phyloP scores from a whole-genome alignment of 2,888 invertebrate genomes.

The Hypselothyrea guttata region DNA sequence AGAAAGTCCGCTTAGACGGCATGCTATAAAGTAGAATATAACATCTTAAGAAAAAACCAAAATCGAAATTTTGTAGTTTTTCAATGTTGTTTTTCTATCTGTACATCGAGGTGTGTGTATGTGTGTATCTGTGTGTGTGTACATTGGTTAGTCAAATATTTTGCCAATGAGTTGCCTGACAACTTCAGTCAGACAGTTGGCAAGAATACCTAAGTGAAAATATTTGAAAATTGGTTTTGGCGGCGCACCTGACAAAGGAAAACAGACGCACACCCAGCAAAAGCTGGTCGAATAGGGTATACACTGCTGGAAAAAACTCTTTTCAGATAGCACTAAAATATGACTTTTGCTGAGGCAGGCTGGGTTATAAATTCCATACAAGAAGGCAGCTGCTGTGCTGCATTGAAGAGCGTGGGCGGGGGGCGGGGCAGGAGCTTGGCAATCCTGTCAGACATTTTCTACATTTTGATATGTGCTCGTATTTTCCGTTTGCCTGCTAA shows the following conservation, averaged over 20 bases:
- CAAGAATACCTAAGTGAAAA: conserved; percentile 70
- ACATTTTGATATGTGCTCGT: conserved; percentile 70
- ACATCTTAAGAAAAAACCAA: no score
- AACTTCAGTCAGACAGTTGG: conserved; percentile 31
- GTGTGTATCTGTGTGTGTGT: conserved; percentile 33
- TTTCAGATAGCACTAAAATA: no score
- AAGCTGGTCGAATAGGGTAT: background rate
- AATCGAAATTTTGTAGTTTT: no score
- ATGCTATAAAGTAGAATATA: no score
- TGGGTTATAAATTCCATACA: no score
- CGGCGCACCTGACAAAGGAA: conserved; percentile 75
- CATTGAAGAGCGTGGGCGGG: conserved; percentile 2
- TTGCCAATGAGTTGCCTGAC: conserved; percentile 61
- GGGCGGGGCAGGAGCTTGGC: conserved; percentile 26
- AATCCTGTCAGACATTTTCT: conserved; percentile 74
- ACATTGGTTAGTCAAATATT: conserved; percentile 68
- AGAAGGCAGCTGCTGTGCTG: no score
- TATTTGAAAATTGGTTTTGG: conserved; percentile 80
- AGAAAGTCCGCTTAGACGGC: no score
- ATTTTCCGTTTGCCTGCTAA: conserved; percentile 60
- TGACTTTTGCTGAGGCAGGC: no score
- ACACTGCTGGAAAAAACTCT: conserved; percentile 41
- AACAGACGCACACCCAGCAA: conserved; percentile 55
- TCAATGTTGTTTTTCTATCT: conserved; percentile 12
- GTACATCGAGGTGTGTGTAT: conserved; percentile 12